Base-by-base conservation (phyloP, 2,888 invertebrate genomes). In the Drosophila greeni region DNA sequence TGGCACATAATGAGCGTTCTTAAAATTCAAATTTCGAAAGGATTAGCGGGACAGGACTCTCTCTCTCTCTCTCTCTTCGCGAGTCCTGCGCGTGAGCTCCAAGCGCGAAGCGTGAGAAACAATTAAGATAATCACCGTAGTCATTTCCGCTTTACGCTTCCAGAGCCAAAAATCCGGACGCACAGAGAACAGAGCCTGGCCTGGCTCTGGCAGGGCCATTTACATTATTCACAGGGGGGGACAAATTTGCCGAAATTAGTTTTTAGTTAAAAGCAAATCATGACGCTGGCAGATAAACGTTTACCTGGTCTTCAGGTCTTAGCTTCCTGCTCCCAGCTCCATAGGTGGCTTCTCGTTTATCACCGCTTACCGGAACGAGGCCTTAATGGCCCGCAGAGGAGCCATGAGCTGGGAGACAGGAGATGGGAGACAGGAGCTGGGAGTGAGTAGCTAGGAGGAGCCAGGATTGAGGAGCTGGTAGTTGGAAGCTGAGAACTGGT, bases 201-300 rank as follows among this genome's bases (percentile, higher is more conserved):
- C 39, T 14, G 3, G 26, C 54, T 24, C 8, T 29, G 56, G 16
- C 43, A 33, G 26, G 43, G 66, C 55, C 55, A 53, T 51, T 56
- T 78, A 62, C 84, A 82, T 80, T 76, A 84, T 84, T 82, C 70
- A 77, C 52, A 77, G 55, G 3, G 20, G 43, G 67, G 66, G 77
- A 80, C 80, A 84, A 81, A 81, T 81, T 81, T 73, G 77, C 61
- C 70, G 64, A 67, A 80, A 82, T 84, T 80, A 81, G 81, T 81
- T 81, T 84, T 82, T 76, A 79, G 82, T 82, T 82, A 70, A 84
- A 82, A 76, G 82, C 84, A 81, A 83, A 79, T 78, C 83, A 83
- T 81, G 84, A 56, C 76, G 71, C 73, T 58, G 62, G 31, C 70
- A 75, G 71, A 72, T 72, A 70, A 70, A 57, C 72, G 49, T 55